Evolutionary conservation across 1,140 invertebrate genomes (phyloP).

Genomic region (Vanessa atalanta): DNA sequence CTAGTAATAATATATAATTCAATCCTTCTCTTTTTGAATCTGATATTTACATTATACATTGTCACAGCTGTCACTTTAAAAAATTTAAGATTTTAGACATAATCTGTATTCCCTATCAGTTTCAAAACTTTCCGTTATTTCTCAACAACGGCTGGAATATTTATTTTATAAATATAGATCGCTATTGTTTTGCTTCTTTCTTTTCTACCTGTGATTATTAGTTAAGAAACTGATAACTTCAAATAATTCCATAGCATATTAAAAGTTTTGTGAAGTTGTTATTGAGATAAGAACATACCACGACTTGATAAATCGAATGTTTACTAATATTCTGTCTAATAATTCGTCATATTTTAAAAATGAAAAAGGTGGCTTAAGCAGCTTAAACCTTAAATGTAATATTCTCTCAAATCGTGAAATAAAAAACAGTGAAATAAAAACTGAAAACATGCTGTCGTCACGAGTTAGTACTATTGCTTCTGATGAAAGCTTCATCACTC

Average conservation of each 20-base stretch:
- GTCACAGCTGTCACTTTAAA: neutral
- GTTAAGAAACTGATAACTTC: neutral
- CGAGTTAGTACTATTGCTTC: conserved; percentile 45
- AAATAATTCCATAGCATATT: neutral
- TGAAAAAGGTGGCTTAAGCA: conserved; percentile 47
- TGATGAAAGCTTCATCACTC: conserved; percentile 63
- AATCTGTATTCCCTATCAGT: neutral
- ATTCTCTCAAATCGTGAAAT: conserved; percentile 38
- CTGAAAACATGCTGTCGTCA: conserved; percentile 53
- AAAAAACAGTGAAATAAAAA: conserved; percentile 29
- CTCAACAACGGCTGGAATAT: neutral
- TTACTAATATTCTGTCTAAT: conserved; percentile 44
- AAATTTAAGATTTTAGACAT: neutral
- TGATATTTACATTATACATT: neutral
- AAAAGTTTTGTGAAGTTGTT: neutral
- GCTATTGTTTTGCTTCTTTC: neutral
- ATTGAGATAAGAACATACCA: conserved; percentile 1
- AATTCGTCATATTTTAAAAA: conserved; percentile 34
- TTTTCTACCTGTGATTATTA: neutral
- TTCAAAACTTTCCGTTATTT: conserved; percentile 15
- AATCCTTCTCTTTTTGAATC: neutral
- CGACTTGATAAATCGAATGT: conserved; percentile 39
- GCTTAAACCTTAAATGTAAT: conserved; percentile 49
- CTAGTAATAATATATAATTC: too few relatives aligned
- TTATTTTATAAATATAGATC: neutral